These are phyloP conservation scores for Catharus bicknelli DNA, from an alignment of 2,113 vertebrate genomes.

Conservation along the genomic window DNA sequence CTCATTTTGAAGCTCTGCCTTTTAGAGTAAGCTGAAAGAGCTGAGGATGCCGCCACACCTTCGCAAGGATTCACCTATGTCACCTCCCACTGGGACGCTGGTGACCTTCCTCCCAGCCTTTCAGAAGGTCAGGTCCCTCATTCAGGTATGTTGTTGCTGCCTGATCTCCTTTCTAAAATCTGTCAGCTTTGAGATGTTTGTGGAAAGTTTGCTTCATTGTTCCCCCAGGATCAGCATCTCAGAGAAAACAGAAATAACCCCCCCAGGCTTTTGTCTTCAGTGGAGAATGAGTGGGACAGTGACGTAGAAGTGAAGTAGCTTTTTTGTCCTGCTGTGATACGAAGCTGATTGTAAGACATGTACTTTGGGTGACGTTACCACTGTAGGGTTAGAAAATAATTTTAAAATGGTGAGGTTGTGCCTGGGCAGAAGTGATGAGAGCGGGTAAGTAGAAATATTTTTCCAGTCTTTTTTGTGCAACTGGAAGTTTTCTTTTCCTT, in stretches of 20 bases:
- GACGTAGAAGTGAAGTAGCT: neutral
- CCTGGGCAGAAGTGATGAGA: neutral
- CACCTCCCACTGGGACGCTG: neutral
- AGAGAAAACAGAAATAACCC: neutral
- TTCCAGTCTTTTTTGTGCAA: neutral
- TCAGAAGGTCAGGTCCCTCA: neutral
- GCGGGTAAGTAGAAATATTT: neutral
- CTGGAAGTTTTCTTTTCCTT: neutral
- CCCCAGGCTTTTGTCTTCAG: neutral
- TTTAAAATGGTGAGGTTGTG: neutral
- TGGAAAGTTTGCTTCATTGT: neutral
- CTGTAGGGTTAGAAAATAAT: neutral
- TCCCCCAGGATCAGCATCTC: neutral
- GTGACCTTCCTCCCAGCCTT: neutral
- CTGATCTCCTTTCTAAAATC: neutral
- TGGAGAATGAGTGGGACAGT: fast-evolving
- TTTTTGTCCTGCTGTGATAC: neutral
- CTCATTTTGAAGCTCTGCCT: neutral
- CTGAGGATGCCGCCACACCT: neutral
- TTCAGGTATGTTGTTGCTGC: neutral
- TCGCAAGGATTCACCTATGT: neutral
- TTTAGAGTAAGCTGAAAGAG: too few relatives aligned
- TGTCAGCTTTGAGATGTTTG: neutral
- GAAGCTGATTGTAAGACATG: fast-evolving
- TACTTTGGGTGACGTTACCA: neutral